A percentile compares a stretch with the other conserved stretches of the same genome.
phyloP scores from a whole-genome alignment of 2,113 vertebrate genomes.

The Pygathrix nemaeus region DNA sequence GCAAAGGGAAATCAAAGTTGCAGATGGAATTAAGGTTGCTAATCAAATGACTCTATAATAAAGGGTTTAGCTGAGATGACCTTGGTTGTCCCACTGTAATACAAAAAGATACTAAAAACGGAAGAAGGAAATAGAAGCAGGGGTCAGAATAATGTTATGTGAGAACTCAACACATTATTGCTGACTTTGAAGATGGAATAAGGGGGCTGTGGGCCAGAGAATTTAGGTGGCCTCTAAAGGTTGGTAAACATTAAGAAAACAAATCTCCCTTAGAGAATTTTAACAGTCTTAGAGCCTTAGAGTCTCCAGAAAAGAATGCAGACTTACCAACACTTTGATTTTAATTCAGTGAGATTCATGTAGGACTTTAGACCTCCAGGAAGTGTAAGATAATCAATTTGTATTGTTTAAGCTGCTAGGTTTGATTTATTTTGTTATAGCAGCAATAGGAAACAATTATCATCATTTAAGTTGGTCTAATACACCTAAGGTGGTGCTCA shows the following conservation, averaged over 20 bases:
- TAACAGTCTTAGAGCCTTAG: neutral
- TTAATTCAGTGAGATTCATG: neutral
- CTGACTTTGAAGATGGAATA: neutral
- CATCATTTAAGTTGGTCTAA: neutral
- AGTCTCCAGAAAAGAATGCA: neutral
- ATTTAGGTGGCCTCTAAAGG: neutral
- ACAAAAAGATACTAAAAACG: neutral
- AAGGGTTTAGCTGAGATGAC: neutral
- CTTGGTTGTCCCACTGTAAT: neutral
- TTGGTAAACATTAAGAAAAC: neutral
- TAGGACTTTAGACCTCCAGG: neutral
- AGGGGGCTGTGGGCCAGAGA: neutral
- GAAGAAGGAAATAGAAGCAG: neutral
- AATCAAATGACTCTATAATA: neutral
- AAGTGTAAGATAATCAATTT: neutral
- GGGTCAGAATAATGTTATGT: neutral
- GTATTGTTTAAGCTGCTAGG: neutral
- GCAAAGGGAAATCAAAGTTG: neutral
- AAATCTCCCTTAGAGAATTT: neutral
- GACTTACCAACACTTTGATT: neutral
- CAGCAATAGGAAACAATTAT: neutral
- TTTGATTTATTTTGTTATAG: neutral
- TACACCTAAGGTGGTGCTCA: neutral
- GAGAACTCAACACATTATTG: neutral
- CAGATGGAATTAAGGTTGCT: neutral